Evolutionary conservation across 2,888 invertebrate genomes (phyloP).

Genomic region (Nudaria mundana): DNA sequence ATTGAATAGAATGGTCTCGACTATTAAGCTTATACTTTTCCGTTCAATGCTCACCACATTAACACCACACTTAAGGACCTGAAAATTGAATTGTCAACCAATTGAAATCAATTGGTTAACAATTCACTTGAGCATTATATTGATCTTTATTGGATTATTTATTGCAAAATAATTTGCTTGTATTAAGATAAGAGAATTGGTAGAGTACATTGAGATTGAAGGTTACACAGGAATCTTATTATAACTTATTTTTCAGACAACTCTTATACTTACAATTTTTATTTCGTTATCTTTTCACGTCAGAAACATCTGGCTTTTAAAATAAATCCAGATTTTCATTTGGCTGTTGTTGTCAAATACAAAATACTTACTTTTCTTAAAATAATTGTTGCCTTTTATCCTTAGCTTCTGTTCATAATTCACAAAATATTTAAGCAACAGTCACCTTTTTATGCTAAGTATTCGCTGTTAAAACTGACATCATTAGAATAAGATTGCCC

Average conservation of each 20-base stretch:
- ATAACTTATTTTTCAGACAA: background rate
- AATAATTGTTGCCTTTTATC: conserved; percentile 13
- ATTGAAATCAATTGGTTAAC: conserved; percentile 11
- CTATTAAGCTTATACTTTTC: conserved; percentile 1
- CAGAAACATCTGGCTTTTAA: background rate
- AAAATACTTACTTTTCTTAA: conserved; percentile 9
- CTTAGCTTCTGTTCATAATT: conserved; percentile 1
- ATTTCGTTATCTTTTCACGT: background rate
- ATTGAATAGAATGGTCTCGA: conserved; percentile 52
- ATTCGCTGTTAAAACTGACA: no score
- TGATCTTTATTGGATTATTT: no score
- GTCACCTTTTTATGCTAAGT: no score
- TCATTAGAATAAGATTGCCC: no score
- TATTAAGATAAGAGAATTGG: no score
- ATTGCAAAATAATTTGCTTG: no score
- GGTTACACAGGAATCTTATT: no score
- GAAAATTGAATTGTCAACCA: no score
- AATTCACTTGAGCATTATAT: no score
- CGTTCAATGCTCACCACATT: background rate
- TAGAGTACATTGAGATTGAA: no score
- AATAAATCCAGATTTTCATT: background rate
- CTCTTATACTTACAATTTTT: background rate
- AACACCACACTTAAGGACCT: conserved; percentile 31
- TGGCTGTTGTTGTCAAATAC: background rate
- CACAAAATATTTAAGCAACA: no score